Conservation (phyloP, 2,888 invertebrate genomes). For the Eurytoma adleriae region DNA sequence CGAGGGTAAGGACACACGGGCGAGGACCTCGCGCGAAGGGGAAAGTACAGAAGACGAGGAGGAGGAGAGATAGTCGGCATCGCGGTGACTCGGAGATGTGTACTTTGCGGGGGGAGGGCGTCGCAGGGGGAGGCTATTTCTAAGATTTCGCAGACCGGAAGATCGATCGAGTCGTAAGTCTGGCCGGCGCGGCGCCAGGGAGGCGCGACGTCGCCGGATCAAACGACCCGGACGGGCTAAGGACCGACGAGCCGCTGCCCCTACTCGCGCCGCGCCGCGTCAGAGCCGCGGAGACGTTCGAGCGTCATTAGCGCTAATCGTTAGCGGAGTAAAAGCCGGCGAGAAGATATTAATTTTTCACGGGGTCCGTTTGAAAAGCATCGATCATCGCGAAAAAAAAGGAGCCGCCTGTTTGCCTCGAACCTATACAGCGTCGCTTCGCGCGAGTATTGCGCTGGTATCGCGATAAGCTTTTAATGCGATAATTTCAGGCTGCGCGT, state of each 20-base stretch:
- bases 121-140: slow-evolving; percentile 55
- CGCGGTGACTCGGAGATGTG: slow-evolving; percentile 38
- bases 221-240: slow-evolving; percentile 53
- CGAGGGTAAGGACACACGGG: too few species aligned
- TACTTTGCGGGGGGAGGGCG: slow-evolving; percentile 21
- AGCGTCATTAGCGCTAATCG: too few species aligned
- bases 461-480: too few species aligned
- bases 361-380: too few species aligned
- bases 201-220: slow-evolving; percentile 64
- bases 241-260: neutral
- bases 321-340: too few species aligned
- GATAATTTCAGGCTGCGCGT: too few species aligned
- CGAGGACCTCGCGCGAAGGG: neutral
- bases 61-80: slow-evolving; percentile 4
- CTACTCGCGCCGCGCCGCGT: neutral
- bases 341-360: too few species aligned
- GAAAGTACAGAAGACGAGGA: neutral
- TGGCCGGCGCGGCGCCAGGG: slow-evolving; percentile 63
- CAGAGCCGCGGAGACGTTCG: neutral
- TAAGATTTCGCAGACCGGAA: slow-evolving; percentile 64
- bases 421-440: too few species aligned
- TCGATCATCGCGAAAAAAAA: too few species aligned
- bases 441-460: too few species aligned
- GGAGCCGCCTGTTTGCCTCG: too few species aligned
- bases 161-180: slow-evolving; percentile 65